phyloP scores from a whole-genome alignment of 1,140 invertebrate species.

The Atta texana region DNA sequence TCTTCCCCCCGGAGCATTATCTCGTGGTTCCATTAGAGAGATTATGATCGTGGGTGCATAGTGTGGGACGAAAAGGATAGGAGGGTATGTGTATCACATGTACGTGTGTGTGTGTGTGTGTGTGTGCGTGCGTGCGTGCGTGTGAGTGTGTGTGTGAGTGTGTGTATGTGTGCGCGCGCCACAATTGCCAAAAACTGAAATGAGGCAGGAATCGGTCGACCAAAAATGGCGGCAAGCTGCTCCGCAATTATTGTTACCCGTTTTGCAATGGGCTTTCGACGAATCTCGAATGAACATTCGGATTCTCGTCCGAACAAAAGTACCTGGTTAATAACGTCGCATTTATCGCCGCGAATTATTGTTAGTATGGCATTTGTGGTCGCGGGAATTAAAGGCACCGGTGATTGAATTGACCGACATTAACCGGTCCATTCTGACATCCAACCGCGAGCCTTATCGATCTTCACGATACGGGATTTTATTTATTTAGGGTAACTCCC shows the following conservation, averaged over 20 bases:
- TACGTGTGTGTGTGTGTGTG: too few relatives aligned
- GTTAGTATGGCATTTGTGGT: not conserved
- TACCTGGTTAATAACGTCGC: conserved; percentile 21
- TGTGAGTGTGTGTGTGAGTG: too few relatives aligned
- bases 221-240: conserved; percentile 14
- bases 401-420: not conserved
- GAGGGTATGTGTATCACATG: too few relatives aligned
- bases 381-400: not conserved
- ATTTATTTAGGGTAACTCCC: not conserved
- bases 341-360: conserved; percentile 53
- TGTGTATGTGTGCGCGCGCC: too few relatives aligned
- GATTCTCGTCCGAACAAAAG: not conserved
- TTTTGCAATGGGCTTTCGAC: conserved; percentile 23
- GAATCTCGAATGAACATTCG: not conserved
- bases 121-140: too few relatives aligned
- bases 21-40: conserved; percentile 68
- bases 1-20: conserved; percentile 2
- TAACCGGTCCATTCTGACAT: not conserved
- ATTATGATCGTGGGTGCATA: conserved; percentile 53
- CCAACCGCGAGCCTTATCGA: not conserved
- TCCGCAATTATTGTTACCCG: conserved; percentile 20
- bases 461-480: not conserved
- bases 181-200: conserved; percentile 56
- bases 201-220: not conserved
- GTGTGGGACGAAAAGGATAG: not conserved